Evolutionary conservation across 2,797 vertebrate species (phyloP).

Genomic region (Champsocephalus esox): DNA sequence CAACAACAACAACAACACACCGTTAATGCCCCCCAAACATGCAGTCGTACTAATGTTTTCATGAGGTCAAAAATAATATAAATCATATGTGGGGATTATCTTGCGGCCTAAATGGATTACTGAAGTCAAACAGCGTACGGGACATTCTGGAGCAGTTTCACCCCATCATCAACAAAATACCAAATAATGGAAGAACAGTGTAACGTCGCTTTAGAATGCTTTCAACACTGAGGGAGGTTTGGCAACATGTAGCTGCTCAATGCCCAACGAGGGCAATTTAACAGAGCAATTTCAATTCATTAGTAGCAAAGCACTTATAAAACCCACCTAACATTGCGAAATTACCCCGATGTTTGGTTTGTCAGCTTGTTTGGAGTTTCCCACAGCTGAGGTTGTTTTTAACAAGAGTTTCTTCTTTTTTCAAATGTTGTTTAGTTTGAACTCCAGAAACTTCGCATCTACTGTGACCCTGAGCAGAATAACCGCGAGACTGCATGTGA

Average conservation of each 20-base stretch:
- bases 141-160: conserved; percentile 48
- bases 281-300: conserved; percentile 43
- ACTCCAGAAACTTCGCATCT: conserved; percentile 96
- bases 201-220: conserved; percentile 33
- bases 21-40: conserved; percentile 22
- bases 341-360: conserved; percentile 36
- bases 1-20: conserved; percentile 39
- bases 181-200: conserved; percentile 57
- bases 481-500: conserved; percentile 95
- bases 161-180: conserved; percentile 55
- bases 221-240: conserved; percentile 64
- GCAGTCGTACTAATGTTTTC: not conserved
- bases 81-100: conserved; percentile 32
- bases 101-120: conserved; percentile 33
- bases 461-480: conserved; percentile 98
- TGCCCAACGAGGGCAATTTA: conserved; percentile 39
- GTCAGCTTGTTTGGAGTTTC: conserved; percentile 11
- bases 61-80: conserved; percentile 33
- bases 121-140: conserved; percentile 27
- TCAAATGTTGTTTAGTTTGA: conserved; percentile 88
- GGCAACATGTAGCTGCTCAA: conserved; percentile 42
- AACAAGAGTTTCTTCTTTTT: conserved; percentile 6
- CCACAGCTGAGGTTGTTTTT: conserved; percentile 11
- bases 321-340: conserved; percentile 39
- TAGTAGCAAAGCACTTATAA: conserved; percentile 52